A percentile compares a stretch with the other conserved stretches of the same genome.
phyloP scores from a whole-genome alignment of 2,797 vertebrate genomes.

The Malurus splendens region DNA sequence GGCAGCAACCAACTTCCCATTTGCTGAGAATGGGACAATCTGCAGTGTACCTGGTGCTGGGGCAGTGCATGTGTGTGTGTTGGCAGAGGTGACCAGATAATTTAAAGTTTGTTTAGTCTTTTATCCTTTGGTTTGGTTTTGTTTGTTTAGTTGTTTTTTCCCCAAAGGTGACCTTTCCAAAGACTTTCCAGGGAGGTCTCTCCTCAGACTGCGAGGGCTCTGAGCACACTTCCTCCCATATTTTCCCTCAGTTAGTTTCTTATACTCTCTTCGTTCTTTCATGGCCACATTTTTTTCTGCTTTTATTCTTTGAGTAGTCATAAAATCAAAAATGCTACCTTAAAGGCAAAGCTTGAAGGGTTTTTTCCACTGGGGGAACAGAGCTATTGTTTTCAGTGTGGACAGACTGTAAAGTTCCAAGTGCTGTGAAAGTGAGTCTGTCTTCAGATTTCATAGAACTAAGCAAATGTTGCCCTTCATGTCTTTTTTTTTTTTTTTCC shows the following conservation, averaged over 20 bases:
- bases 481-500: rapidly evolving
- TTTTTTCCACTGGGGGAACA: not conserved
- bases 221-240: not conserved
- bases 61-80: not conserved
- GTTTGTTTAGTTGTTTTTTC: not conserved
- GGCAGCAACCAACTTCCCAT: not conserved
- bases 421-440: not conserved
- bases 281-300: not conserved
- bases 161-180: not conserved
- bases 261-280: not conserved
- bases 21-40: not conserved
- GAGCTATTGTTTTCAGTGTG: not conserved
- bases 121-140: not conserved
- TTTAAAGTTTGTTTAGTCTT: not conserved
- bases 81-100: not conserved
- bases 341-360: not conserved
- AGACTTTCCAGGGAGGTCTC: not conserved
- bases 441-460: not conserved
- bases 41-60: not conserved
- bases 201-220: not conserved
- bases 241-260: not conserved
- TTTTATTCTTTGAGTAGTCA: not conserved
- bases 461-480: not conserved
- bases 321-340: not conserved
- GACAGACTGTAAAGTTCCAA: not conserved